These are phyloP conservation scores for Bos javanicus DNA, from an alignment of 2,113 vertebrate genomes.

Conservation along the genomic window DNA sequence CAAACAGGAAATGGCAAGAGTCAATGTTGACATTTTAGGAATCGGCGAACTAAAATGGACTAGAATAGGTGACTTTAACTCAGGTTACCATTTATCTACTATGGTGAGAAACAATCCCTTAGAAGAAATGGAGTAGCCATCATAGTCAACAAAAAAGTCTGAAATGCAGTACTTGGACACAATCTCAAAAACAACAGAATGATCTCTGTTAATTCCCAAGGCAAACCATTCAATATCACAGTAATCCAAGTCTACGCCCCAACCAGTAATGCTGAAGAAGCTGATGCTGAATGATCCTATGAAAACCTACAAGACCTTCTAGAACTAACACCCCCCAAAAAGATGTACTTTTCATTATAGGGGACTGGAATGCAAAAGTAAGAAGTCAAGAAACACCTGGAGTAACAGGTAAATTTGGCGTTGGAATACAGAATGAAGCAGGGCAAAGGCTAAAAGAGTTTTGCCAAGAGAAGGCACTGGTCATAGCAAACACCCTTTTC, in stretches of 20 bases:
- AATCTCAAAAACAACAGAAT: not conserved
- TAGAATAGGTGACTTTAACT: not conserved
- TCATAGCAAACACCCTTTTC: no score
- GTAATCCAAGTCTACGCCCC: not conserved
- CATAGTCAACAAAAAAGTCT: not conserved
- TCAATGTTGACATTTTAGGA: not conserved
- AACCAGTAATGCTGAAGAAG: not conserved
- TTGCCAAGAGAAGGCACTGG: no score
- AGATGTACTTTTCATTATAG: not conserved
- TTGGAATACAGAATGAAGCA: no score
- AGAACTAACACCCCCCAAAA: not conserved
- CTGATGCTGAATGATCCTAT: not conserved
- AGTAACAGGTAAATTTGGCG: not conserved
- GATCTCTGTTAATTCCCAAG: not conserved
- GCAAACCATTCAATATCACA: not conserved
- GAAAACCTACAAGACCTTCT: not conserved
- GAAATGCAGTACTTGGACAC: not conserved
- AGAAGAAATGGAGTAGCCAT: not conserved
- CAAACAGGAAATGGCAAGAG: not conserved
- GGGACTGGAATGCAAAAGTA: not conserved
- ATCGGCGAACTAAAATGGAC: not conserved
- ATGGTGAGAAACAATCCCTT: not conserved
- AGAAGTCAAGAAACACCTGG: not conserved
- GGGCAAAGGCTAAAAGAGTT: no score
- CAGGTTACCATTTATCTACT: not conserved